Conservation (phyloP, 2,797 vertebrate species). For the Lateolabrax maculatus region DNA sequence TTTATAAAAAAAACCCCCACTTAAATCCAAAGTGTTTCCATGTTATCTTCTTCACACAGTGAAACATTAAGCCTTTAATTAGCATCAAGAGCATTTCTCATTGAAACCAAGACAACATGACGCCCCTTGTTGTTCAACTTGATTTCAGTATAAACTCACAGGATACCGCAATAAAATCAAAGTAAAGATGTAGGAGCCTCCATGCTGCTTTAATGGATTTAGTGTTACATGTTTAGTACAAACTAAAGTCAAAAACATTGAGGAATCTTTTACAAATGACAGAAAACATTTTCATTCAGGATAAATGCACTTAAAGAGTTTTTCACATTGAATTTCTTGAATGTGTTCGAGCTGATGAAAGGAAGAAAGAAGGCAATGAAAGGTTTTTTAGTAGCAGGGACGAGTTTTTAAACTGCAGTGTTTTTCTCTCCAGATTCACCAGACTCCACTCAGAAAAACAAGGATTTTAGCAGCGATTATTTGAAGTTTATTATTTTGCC, state of each 20-base stretch:
- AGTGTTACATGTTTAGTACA: slow-evolving; percentile 36
- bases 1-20: neutral
- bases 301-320: slow-evolving; percentile 71
- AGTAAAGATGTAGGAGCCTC: neutral
- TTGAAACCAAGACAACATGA: neutral
- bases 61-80: slow-evolving; percentile 13
- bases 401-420: neutral
- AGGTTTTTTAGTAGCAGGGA: slow-evolving; percentile 36
- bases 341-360: slow-evolving; percentile 59
- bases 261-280: slow-evolving; percentile 27
- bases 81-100: neutral
- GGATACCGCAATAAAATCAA: neutral
- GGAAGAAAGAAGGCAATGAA: slow-evolving; percentile 64
- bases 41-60: slow-evolving; percentile 32
- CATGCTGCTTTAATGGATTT: slow-evolving; percentile 11
- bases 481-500: neutral
- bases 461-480: neutral
- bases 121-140: neutral
- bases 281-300: slow-evolving; percentile 20
- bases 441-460: neutral
- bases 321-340: slow-evolving; percentile 50
- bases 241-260: slow-evolving; percentile 33
- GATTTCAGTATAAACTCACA: neutral
- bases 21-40: slow-evolving; percentile 4
- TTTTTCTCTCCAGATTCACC: neutral